Evolutionary conservation across 2,888 invertebrate genomes (phyloP), one percentile per base, ranked within the genome.

Genomic region (Nipponacmea schrenckii): DNA sequence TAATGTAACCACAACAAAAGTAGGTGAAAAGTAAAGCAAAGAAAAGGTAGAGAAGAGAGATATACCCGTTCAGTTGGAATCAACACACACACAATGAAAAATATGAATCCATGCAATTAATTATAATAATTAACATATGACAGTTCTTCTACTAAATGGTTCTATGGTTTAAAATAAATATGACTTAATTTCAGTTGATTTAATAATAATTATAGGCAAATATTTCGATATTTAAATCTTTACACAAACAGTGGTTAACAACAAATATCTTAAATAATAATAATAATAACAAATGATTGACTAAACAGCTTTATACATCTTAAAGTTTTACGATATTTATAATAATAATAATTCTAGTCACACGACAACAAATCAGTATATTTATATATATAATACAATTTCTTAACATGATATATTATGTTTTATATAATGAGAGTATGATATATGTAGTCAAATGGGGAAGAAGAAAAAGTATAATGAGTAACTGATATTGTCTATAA

Each of bases 191-290:
- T 56, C 56, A 24, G 24, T 56, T 56, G 56, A 24, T 56, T 56
- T 20, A 56, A 56, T 56, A 56, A 56, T 56, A 56, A 56, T 56
- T 56, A 56, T 24, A 56, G 24, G 56, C 39, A 39, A 39, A 39
- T 39, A 39, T 39, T 39, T 65, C 50, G 46, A 50, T 70, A 70
- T 65, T 66, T 66, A 56, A 64, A 70, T 39, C 39, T 50, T 26
- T 67, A 56, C 45, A 67, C 67, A 71, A 56, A 20, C 56, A 56
- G 67, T 71, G 71, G 75, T 77, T 81, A 82, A 82, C 81, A 82
- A 80, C 74, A 39, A 67, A 77, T 69, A 65, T 71, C 74, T 78
- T 82, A 80, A 82, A 82, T 82, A 82, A 81, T 79, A 81, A 80
- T 78, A 82, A 75, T 74, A 68, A 79, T 39, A 39, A 39, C 39